Evolutionary conservation across 2,888 invertebrate species (phyloP), one percentile per base, ranked within the genome.

Genomic region (Idaea dimidiata): DNA sequence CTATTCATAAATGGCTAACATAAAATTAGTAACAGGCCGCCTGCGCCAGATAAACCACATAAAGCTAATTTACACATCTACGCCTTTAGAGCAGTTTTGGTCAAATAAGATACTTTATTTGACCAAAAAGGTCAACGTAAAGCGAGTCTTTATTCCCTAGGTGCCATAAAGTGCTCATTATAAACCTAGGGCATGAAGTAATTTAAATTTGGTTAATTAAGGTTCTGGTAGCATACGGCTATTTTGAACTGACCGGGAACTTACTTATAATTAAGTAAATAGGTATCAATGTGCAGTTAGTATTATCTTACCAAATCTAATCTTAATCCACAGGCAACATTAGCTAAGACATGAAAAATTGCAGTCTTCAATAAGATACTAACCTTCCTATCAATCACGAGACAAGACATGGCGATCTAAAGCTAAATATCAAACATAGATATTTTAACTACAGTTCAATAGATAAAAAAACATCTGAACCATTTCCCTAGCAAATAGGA

Each of bases 311-410:
- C 76, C 78, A 66, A 78, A 72, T 72, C 82, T 84, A 82, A 80
- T 75, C 79, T 80, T 66, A 68, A 83, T 78, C 75, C 84, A 84
- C 84, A 82, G 83, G 82, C 87, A 82, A 83, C 80, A 82, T 83
- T 83, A 87, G 83, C 84, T 88, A 87, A 81, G 76, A 82, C 81
- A 81, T 87, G 87, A 89, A 89, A 86, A 87, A 84, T 85, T 88
- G 89, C 91, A 91, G 91, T 91, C 91, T 91, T 91, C 89, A 83
- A 78, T 88, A 87, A 86, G 86, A 89, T 89, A 88, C 88, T 81
- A 70, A 77, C 79, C 82, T 78, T 74, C 75, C 80, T 79, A 82
- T 76, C 81, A 76, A 72, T 80, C 82, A 81, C 83, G 72, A 82
- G 87, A 89, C 87, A 88, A 89, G 85, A 88, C 82, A 79, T 83